These are phyloP conservation scores for Baronia brevicornis DNA, from an alignment of 2,888 invertebrate species.

Conservation along the genomic window DNA sequence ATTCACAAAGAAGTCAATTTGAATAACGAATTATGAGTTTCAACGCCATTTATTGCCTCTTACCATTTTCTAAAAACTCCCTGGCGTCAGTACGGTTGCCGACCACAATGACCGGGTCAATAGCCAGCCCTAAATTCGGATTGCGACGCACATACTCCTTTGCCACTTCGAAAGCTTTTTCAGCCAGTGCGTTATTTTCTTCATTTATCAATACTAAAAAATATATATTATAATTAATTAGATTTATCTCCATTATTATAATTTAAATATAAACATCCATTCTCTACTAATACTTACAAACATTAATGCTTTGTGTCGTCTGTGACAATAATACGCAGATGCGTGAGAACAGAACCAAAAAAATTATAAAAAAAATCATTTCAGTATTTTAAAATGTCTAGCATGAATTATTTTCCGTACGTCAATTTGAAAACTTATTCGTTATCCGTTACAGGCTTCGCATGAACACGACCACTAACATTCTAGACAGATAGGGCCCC, in stretches of 20 bases:
- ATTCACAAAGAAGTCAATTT: conserved; percentile 3
- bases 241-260: not conserved
- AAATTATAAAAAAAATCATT: no score
- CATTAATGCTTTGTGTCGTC: conserved; percentile 83
- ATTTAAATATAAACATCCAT: not conserved
- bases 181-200: conserved; percentile 81
- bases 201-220: conserved; percentile 83
- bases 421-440: no score
- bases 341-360: conserved; percentile 30
- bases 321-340: conserved; percentile 50
- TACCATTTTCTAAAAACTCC: conserved; percentile 81
- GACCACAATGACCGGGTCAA: conserved; percentile 78
- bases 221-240: conserved; percentile 9
- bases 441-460: no score
- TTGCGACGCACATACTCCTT: conserved; percentile 82
- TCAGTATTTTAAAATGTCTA: no score
- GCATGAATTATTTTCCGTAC: no score
- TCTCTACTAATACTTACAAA: conserved; percentile 73
- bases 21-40: not conserved
- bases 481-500: conserved; percentile 20
- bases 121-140: conserved; percentile 79
- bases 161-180: conserved; percentile 82
- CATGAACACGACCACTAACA: no score
- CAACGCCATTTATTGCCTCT: conserved; percentile 26
- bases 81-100: conserved; percentile 84